Conservation (phyloP, 2,797 vertebrate species). For the Amazona ochrocephala region DNA sequence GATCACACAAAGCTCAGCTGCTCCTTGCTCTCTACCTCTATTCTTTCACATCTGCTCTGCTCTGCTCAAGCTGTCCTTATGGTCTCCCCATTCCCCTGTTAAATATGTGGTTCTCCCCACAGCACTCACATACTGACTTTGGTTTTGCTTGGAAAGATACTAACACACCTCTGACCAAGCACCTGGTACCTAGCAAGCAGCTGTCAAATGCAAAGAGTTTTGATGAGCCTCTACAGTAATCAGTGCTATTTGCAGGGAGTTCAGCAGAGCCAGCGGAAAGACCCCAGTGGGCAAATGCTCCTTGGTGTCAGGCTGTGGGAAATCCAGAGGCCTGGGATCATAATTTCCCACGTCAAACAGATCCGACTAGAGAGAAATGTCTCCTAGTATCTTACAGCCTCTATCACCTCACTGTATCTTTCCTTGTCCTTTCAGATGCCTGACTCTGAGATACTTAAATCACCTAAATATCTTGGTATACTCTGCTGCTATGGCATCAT, state of each 20-base stretch:
- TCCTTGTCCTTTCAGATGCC: not conserved
- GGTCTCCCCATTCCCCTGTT: not conserved
- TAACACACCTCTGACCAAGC: rapidly evolving
- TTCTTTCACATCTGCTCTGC: not conserved
- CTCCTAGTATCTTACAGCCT: not conserved
- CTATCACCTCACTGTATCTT: not conserved
- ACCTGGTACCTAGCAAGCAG: not conserved
- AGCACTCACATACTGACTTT: not conserved
- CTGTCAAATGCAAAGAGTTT: not conserved
- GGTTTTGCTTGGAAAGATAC: not conserved
- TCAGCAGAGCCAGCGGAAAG: not conserved
- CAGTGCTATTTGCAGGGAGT: not conserved
- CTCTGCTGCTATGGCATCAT: not conserved
- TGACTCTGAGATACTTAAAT: not conserved
- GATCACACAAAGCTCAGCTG: not conserved
- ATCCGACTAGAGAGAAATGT: not conserved
- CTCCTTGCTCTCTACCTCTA: not conserved
- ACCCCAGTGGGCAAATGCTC: not conserved
- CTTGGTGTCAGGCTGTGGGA: not conserved
- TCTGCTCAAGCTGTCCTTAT: not conserved
- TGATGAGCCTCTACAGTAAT: not conserved
- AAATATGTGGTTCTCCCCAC: not conserved
- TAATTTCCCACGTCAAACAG: not conserved
- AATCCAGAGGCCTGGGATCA: not conserved
- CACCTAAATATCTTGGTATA: not conserved